phyloP scores from a whole-genome alignment of 2,113 vertebrate species.

The Pachycephala philippinensis region DNA sequence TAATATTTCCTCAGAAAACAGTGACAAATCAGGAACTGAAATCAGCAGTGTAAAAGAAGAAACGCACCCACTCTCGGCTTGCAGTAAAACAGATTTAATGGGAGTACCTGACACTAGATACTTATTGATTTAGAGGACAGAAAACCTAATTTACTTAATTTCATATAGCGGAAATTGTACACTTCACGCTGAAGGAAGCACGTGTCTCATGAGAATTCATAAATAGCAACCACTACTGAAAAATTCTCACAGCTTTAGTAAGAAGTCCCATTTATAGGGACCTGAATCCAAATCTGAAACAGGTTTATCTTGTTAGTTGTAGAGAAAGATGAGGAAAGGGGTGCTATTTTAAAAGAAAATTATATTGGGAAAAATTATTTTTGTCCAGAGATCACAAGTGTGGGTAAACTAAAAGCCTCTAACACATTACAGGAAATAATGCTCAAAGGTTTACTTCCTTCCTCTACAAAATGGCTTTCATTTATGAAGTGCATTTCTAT shows the following conservation, averaged over 20 bases:
- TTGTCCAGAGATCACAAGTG: not conserved
- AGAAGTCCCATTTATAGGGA: not conserved
- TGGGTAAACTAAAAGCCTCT: not conserved
- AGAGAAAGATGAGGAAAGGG: not conserved
- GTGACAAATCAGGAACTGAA: not conserved
- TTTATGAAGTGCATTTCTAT: not conserved
- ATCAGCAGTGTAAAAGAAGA: not conserved
- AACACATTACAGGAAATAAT: not conserved
- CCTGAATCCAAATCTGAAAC: not conserved
- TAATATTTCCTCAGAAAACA: not conserved
- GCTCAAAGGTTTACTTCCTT: conserved; percentile 29
- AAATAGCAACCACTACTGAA: not conserved
- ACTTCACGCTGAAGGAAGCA: fast-evolving
- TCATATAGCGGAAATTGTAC: not conserved
- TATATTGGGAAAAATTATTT: not conserved
- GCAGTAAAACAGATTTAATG: not conserved
- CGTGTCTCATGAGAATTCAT: not conserved
- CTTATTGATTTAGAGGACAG: not conserved
- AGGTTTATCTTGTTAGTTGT: not conserved
- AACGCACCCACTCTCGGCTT: not conserved
- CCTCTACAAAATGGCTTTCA: not conserved
- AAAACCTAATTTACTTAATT: not conserved
- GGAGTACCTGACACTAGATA: not conserved
- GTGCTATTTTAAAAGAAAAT: not conserved
- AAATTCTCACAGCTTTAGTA: not conserved